A percentile compares a stretch with the other conserved stretches of the same genome.
phyloP scores from a whole-genome alignment of 1,140 invertebrate species.

The Drosophila nigromelanica region DNA sequence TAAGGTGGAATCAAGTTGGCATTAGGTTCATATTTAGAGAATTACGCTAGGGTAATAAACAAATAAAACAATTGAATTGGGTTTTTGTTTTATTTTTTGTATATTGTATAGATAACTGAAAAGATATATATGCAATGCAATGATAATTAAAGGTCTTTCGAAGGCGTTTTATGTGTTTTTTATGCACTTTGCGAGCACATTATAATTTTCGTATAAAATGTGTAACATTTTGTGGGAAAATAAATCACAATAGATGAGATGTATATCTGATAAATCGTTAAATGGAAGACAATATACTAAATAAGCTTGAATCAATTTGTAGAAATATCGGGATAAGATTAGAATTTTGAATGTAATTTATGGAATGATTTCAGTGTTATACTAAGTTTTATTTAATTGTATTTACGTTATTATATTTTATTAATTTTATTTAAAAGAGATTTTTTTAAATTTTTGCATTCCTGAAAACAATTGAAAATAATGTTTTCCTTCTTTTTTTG shows the following conservation, averaged over 20 bases:
- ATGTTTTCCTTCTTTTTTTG: background rate
- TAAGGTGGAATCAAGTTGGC: slow-evolving; percentile 1
- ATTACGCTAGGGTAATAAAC: slow-evolving; percentile 1
- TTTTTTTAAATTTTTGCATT: background rate
- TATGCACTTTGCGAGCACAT: background rate
- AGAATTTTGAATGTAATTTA: too few species aligned
- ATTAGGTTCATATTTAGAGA: slow-evolving; percentile 21
- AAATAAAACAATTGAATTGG: slow-evolving; percentile 51
- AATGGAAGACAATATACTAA: slow-evolving; percentile 1
- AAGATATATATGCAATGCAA: slow-evolving; percentile 3
- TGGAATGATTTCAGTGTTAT: too few species aligned
- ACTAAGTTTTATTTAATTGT: too few species aligned
- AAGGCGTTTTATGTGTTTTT: slow-evolving; percentile 6
- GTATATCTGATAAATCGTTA: slow-evolving; percentile 8
- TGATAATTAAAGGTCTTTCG: slow-evolving; percentile 2
- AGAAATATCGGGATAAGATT: background rate
- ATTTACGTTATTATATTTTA: background rate
- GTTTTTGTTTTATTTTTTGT: slow-evolving; percentile 3
- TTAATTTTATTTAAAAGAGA: background rate
- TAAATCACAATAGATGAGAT: background rate
- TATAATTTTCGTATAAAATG: slow-evolving; percentile 15
- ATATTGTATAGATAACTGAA: background rate
- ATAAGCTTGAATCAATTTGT: background rate
- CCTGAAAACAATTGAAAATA: background rate
- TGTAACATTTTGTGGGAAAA: slow-evolving; percentile 12